Conservation (phyloP, 2,113 vertebrate species). For the Chamaea fasciata region DNA sequence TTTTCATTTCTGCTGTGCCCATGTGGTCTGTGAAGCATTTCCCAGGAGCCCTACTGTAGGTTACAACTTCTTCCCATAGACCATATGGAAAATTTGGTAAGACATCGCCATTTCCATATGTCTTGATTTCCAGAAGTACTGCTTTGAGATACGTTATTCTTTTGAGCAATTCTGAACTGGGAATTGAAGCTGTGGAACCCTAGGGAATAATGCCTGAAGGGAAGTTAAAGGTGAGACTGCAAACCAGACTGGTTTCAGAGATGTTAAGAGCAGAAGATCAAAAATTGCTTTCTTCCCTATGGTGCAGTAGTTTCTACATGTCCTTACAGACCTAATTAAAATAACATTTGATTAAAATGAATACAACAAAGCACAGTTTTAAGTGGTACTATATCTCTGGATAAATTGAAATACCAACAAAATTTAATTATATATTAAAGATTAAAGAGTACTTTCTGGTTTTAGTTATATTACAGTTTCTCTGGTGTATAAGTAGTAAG, state of each 20-base stretch:
- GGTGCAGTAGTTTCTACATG: neutral
- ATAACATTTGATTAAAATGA: slow-evolving; percentile 50
- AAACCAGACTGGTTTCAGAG: slow-evolving; percentile 1
- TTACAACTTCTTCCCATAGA: neutral
- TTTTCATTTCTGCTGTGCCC: neutral
- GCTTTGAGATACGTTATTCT: neutral
- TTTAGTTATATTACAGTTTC: slow-evolving; percentile 15
- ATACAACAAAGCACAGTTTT: slow-evolving; percentile 33
- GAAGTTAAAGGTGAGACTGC: slow-evolving; percentile 21
- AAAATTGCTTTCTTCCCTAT: slow-evolving; percentile 27
- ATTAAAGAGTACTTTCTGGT: slow-evolving; percentile 35
- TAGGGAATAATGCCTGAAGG: neutral
- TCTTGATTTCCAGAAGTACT: neutral
- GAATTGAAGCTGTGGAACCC: neutral
- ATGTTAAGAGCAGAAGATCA: slow-evolving; percentile 17
- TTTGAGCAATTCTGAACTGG: neutral
- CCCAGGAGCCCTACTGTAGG: neutral
- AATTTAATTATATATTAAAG: slow-evolving; percentile 50
- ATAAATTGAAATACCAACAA: slow-evolving; percentile 36
- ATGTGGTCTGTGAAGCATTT: neutral
- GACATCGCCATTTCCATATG: neutral
- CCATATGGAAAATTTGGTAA: neutral
- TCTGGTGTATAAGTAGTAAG: slow-evolving; percentile 8
- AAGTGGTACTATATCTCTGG: slow-evolving; percentile 10
- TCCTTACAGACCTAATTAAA: slow-evolving; percentile 60